Evolutionary conservation across 2,113 vertebrate species (phyloP).

Genomic region (Zosterops hypoxanthus): DNA sequence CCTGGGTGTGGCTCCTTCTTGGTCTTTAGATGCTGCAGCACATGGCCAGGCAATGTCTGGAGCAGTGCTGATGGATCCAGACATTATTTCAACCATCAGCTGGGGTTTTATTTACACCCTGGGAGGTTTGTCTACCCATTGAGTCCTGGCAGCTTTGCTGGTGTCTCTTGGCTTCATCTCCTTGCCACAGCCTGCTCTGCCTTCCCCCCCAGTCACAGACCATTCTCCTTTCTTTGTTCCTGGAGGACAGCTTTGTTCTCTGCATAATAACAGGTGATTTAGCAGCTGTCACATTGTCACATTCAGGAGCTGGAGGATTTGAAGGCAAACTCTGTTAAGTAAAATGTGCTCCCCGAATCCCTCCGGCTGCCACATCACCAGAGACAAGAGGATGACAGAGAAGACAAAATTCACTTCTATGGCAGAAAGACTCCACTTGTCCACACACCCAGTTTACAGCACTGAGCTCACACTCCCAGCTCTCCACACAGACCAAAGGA

Average conservation of each 20-base stretch:
- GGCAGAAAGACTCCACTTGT: not conserved
- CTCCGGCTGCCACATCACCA: not conserved
- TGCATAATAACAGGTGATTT: not conserved
- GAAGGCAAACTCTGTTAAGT: not conserved
- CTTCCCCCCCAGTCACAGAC: not conserved
- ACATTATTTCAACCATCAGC: not conserved
- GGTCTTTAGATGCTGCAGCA: not conserved
- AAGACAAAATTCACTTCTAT: not conserved
- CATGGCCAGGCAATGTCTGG: accelerated
- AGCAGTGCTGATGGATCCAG: not conserved
- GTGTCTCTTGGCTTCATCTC: not conserved
- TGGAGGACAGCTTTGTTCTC: not conserved
- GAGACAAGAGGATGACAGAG: not conserved
- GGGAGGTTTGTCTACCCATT: not conserved
- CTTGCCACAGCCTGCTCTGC: not conserved
- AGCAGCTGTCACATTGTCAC: not conserved
- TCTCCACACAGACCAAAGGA: not conserved
- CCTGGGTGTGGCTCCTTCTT: not conserved
- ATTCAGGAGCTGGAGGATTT: not conserved
- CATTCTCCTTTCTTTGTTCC: not conserved
- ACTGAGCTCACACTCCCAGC: not conserved
- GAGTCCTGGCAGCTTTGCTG: not conserved
- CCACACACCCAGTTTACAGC: not conserved
- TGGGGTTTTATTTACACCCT: not conserved
- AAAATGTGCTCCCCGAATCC: not conserved